Evolutionary conservation across 2,113 vertebrate species (phyloP).

Genomic region (Limnothrissa miodon): DNA sequence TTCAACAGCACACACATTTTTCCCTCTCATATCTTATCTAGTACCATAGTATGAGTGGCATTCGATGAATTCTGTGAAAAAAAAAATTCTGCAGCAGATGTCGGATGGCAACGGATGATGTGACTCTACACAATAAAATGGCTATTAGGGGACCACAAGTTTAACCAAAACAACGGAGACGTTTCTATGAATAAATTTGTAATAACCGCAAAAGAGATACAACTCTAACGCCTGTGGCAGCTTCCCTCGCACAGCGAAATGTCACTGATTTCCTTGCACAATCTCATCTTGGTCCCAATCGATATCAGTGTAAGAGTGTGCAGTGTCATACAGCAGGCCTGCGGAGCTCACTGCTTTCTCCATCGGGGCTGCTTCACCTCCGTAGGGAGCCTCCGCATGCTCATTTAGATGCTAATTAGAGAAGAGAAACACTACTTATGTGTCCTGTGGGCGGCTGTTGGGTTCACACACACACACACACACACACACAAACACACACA

Average conservation of each 20-base stretch:
- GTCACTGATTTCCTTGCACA: neutral
- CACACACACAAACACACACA: constrained; percentile 23
- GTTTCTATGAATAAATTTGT: constrained; percentile 15
- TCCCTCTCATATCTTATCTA: neutral
- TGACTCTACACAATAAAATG: constrained; percentile 1
- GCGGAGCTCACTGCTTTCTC: constrained; percentile 19
- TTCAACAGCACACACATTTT: neutral
- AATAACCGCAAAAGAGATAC: neutral
- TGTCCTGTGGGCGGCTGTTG: constrained; percentile 27
- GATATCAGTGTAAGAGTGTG: neutral
- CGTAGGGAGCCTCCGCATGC: constrained; percentile 30
- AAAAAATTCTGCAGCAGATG: neutral
- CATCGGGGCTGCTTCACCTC: constrained; percentile 28
- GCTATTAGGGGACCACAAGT: neutral
- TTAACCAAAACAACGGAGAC: neutral
- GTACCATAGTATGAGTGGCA: neutral
- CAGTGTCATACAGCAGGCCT: neutral
- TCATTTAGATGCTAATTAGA: constrained; percentile 52
- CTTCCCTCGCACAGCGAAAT: neutral
- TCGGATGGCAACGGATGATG: neutral
- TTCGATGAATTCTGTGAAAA: neutral
- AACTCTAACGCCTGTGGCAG: neutral
- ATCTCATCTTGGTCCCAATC: neutral
- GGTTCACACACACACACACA: constrained; percentile 10
- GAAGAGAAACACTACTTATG: constrained; percentile 43